These are phyloP conservation scores for Lampris incognitus DNA, from an alignment of 2,113 vertebrate genomes.

Conservation along the genomic window DNA sequence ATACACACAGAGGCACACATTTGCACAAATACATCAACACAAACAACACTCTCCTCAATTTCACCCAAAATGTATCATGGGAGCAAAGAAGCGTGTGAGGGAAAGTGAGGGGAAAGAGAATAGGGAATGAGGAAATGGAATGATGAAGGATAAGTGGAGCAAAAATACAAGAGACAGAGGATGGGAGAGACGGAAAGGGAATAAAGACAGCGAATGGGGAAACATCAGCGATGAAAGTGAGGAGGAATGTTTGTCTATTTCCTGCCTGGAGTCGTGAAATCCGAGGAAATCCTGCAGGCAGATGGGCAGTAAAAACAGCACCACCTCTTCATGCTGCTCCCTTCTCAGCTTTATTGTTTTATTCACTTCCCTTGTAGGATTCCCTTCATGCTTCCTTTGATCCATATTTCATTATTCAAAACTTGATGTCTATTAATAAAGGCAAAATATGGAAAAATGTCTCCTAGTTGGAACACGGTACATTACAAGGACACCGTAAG, in stretches of 20 bases:
- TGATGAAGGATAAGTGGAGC: slow-evolving; percentile 35
- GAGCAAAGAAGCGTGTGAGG: slow-evolving; percentile 17
- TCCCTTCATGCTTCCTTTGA: slow-evolving; percentile 17
- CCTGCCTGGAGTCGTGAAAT: slow-evolving; percentile 38
- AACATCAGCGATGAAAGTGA: slow-evolving; percentile 46
- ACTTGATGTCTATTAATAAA: slow-evolving; percentile 29
- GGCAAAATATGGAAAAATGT: slow-evolving; percentile 9
- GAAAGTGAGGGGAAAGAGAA: slow-evolving; percentile 41
- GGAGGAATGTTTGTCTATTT: slow-evolving; percentile 51
- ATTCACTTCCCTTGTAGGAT: slow-evolving; percentile 25
- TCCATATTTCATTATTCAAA: slow-evolving; percentile 42
- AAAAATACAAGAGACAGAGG: slow-evolving; percentile 48
- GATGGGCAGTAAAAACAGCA: slow-evolving; percentile 45
- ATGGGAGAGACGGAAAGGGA: slow-evolving; percentile 33
- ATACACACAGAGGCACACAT: slow-evolving; percentile 40
- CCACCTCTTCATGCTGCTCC: slow-evolving; percentile 49
- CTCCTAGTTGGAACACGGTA: slow-evolving; percentile 8
- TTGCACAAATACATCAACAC: slow-evolving; percentile 21
- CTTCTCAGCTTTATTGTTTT: slow-evolving; percentile 42
- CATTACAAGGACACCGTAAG: background rate
- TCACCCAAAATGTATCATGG: slow-evolving; percentile 42
- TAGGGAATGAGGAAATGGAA: slow-evolving; percentile 47
- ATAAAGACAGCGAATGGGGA: slow-evolving; percentile 45
- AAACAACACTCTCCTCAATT: slow-evolving; percentile 45
- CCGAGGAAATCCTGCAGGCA: slow-evolving; percentile 51